phyloP scores from a whole-genome alignment of 2,797 vertebrate species.

The Enteromius mattozi region DNA sequence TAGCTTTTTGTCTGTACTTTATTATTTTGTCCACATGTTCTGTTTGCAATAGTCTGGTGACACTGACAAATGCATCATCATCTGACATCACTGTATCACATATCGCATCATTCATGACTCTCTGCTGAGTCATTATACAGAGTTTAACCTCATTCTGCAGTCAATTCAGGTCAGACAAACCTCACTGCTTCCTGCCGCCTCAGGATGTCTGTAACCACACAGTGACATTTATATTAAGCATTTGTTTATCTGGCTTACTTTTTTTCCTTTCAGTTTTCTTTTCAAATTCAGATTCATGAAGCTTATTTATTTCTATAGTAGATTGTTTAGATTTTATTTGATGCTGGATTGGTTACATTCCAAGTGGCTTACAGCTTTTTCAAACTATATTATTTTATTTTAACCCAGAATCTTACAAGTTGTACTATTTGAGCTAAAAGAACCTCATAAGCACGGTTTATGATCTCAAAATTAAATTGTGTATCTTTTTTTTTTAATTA shows the following conservation, averaged over 20 bases:
- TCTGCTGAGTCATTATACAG: background rate
- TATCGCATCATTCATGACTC: background rate
- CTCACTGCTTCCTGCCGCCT: background rate
- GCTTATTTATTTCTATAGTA: background rate
- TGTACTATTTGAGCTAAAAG: background rate
- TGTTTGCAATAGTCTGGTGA: background rate
- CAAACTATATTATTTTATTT: background rate
- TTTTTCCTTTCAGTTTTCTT: background rate
- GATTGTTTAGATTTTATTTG: background rate
- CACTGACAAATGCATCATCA: background rate
- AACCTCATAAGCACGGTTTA: background rate
- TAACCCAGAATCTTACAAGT: background rate
- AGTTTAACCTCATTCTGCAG: background rate
- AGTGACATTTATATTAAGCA: background rate
- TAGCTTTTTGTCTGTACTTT: background rate
- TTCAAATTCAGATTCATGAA: slow-evolving; percentile 6
- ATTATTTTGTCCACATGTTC: background rate
- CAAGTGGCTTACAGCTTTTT: background rate
- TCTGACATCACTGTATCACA: background rate
- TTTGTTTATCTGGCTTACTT: background rate
- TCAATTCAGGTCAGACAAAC: slow-evolving; percentile 14
- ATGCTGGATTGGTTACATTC: background rate
- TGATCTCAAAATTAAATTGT: background rate
- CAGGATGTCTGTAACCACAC: background rate
- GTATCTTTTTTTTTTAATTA: background rate